These are phyloP conservation scores for Acanthurus tractus DNA, from an alignment of 2,797 vertebrate species.

Conservation along the genomic window DNA sequence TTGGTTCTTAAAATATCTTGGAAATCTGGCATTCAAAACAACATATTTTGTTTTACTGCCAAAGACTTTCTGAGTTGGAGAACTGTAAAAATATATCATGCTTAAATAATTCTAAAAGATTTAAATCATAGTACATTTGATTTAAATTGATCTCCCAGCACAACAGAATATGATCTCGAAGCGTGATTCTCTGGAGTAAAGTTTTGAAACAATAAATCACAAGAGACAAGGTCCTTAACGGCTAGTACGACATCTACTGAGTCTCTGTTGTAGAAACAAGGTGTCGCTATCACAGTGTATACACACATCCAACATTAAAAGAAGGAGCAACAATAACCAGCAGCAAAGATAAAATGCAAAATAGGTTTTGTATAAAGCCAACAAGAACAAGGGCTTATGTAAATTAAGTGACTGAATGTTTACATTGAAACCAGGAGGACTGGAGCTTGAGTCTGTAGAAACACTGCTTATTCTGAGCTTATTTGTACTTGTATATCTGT, in stretches of 20 bases:
- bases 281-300: background rate
- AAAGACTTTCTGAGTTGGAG: slow-evolving; percentile 13
- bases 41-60: slow-evolving; percentile 7
- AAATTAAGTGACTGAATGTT: slow-evolving; percentile 76
- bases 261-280: slow-evolving; percentile 23
- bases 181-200: slow-evolving; percentile 9
- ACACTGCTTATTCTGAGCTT: slow-evolving; percentile 5
- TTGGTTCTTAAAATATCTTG: slow-evolving; percentile 41
- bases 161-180: background rate
- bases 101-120: slow-evolving; percentile 3
- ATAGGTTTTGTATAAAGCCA: slow-evolving; percentile 65
- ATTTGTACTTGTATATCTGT: slow-evolving; percentile 27
- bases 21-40: slow-evolving; percentile 21
- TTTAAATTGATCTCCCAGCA: background rate
- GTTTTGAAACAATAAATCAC: slow-evolving; percentile 4
- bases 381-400: slow-evolving; percentile 51
- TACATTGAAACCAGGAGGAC: slow-evolving; percentile 79
- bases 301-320: slow-evolving; percentile 14
- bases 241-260: slow-evolving; percentile 23
- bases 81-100: slow-evolving; percentile 2
- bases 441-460: slow-evolving; percentile 19
- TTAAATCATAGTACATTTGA: slow-evolving; percentile 4
- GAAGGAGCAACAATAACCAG: slow-evolving; percentile 54
- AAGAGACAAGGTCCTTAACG: slow-evolving; percentile 14
- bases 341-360: slow-evolving; percentile 69